phyloP scores from a whole-genome alignment of 2,797 vertebrate genomes.

The Simalia tracyae region DNA sequence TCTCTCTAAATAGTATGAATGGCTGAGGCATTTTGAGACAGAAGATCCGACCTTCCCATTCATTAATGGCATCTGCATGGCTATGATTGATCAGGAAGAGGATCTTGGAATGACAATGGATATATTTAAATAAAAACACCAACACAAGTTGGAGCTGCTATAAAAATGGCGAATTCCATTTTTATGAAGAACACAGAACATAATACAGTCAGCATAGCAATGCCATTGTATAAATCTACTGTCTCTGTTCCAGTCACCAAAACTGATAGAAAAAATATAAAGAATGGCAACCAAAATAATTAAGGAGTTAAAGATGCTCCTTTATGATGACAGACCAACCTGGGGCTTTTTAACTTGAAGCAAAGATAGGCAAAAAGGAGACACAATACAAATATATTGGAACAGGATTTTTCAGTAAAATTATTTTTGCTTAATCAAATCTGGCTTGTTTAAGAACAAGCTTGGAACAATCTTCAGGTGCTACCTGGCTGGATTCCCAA shows the following conservation, averaged over 20 bases:
- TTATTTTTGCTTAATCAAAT: background rate
- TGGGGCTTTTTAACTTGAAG: background rate
- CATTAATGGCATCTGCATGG: background rate
- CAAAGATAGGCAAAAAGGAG: background rate
- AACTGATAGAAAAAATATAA: background rate
- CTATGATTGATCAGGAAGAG: background rate
- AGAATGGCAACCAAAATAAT: background rate
- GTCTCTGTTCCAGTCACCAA: background rate
- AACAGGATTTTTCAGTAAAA: background rate
- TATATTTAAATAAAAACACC: background rate
- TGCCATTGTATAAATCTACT: background rate
- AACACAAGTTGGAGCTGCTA: background rate
- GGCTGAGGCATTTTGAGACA: background rate
- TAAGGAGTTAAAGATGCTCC: background rate
- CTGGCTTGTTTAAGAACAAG: background rate
- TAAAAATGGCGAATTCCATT: background rate
- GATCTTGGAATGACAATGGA: background rate
- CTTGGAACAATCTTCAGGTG: rapidly evolving
- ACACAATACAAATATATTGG: background rate
- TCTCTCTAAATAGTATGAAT: background rate
- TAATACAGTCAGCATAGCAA: background rate
- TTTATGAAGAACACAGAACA: background rate
- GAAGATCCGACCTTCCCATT: background rate
- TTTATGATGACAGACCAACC: background rate
- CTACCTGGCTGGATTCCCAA: background rate